Conservation (phyloP, 2,888 invertebrate genomes). For the Drosophila maculinotata region DNA sequence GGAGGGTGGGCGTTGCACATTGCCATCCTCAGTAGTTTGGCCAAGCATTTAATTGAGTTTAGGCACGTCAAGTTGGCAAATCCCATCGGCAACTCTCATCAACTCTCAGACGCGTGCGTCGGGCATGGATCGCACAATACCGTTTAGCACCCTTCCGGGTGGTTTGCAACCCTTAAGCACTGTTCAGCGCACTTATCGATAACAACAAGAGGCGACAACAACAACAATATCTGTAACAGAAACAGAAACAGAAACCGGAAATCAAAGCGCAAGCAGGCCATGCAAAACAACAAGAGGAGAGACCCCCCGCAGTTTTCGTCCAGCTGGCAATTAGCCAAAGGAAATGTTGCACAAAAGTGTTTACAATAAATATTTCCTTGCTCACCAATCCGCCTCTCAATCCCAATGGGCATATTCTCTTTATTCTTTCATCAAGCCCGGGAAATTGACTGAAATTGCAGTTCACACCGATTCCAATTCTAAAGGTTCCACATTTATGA, state of each 20-base stretch:
- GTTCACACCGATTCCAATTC: no score
- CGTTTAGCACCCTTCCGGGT: constrained; percentile 10
- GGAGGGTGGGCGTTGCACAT: constrained; percentile 35
- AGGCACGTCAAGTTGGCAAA: constrained; percentile 46
- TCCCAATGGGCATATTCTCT: not conserved
- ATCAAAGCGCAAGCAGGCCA: constrained; percentile 10
- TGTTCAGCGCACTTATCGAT: constrained; percentile 50
- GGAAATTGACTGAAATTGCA: no score
- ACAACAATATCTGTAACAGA: constrained; percentile 2
- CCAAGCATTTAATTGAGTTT: constrained; percentile 49
- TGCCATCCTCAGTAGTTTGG: constrained; percentile 6
- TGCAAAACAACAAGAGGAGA: not conserved
- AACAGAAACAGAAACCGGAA: constrained; percentile 27
- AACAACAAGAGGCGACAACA: constrained; percentile 21
- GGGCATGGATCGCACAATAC: not conserved
- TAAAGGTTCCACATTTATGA: no score
- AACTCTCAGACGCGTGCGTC: constrained; percentile 13
- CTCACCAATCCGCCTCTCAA: constrained; percentile 12
- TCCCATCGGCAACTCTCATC: constrained; percentile 18
- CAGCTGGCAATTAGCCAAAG: constrained; percentile 44
- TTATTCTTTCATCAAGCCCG: no score
- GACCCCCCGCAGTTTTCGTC: not conserved
- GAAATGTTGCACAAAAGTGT: constrained; percentile 23
- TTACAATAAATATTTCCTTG: constrained; percentile 28
- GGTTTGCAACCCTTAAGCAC: constrained; percentile 43